Evolutionary conservation across 2,797 vertebrate genomes (phyloP).

Genomic region (Euthynnus affinis): DNA sequence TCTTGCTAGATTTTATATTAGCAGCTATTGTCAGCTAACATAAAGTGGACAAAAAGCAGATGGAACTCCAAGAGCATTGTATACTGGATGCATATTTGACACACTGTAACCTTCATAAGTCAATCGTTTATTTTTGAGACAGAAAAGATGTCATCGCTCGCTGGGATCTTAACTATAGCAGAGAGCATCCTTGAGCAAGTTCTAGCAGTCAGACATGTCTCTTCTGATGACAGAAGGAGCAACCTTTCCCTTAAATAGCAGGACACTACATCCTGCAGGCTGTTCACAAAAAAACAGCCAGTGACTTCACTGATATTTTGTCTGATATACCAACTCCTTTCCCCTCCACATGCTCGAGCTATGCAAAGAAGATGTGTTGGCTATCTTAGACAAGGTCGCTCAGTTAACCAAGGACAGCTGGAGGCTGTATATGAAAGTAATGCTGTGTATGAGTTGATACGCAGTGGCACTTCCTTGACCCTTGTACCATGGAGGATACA

Average conservation of each 20-base stretch:
- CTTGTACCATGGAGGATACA: neutral
- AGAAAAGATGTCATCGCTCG: neutral
- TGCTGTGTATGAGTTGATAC: neutral
- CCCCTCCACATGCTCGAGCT: conserved; percentile 1
- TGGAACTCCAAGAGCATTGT: neutral
- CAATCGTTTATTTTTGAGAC: neutral
- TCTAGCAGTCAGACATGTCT: neutral
- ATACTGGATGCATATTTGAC: neutral
- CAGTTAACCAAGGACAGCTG: conserved; percentile 35
- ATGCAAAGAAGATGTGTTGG: conserved; percentile 13
- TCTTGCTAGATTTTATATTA: neutral
- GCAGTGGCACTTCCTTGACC: conserved; percentile 26
- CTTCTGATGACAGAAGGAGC: conserved; percentile 5
- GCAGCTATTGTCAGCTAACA: neutral
- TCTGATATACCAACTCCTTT: neutral
- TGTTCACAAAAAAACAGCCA: conserved; percentile 23
- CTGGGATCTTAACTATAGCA: neutral
- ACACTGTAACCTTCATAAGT: neutral
- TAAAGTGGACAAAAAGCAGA: neutral
- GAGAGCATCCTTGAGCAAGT: neutral
- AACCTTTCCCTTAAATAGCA: conserved; percentile 21
- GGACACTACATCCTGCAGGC: conserved; percentile 20
- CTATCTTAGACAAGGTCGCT: conserved; percentile 26
- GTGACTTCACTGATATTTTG: conserved; percentile 19
- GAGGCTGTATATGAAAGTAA: conserved; percentile 26